phyloP scores from a whole-genome alignment of 2,797 vertebrate genomes.

The Hafferia zeledoni region DNA sequence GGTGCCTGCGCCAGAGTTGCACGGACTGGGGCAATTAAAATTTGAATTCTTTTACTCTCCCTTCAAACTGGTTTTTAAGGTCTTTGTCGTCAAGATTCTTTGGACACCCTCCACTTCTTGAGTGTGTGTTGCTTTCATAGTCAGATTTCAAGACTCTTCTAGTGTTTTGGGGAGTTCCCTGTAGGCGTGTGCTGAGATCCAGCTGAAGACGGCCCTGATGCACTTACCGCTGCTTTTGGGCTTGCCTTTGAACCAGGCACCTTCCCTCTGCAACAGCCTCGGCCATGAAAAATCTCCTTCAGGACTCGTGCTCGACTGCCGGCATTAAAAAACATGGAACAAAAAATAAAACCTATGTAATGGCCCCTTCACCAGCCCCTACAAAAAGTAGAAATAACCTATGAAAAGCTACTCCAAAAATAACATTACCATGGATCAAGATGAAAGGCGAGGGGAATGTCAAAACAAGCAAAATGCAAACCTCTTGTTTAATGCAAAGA shows the following conservation, averaged over 20 bases:
- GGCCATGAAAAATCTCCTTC: neutral
- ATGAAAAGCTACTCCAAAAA: slow-evolving; percentile 22
- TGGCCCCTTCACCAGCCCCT: neutral
- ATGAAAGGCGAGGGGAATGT: neutral
- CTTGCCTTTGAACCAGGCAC: neutral
- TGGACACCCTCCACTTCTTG: neutral
- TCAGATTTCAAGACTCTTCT: neutral
- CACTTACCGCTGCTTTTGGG: neutral
- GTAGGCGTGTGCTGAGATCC: neutral
- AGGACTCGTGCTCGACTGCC: neutral
- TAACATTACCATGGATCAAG: neutral
- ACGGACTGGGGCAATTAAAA: neutral
- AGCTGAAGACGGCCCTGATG: neutral
- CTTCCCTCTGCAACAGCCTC: neutral
- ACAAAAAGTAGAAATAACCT: neutral
- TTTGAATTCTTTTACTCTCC: neutral
- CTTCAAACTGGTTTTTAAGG: neutral
- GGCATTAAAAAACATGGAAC: neutral
- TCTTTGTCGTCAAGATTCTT: neutral
- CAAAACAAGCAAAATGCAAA: slow-evolving; percentile 25
- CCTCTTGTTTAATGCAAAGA: neutral
- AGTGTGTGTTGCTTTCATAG: neutral
- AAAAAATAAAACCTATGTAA: slow-evolving; percentile 20
- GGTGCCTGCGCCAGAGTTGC: neutral
- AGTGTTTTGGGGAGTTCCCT: neutral